phyloP scores from a whole-genome alignment of 37 sponge, comb jelly and placozoan species.

The Hexactinellida sp. region DNA sequence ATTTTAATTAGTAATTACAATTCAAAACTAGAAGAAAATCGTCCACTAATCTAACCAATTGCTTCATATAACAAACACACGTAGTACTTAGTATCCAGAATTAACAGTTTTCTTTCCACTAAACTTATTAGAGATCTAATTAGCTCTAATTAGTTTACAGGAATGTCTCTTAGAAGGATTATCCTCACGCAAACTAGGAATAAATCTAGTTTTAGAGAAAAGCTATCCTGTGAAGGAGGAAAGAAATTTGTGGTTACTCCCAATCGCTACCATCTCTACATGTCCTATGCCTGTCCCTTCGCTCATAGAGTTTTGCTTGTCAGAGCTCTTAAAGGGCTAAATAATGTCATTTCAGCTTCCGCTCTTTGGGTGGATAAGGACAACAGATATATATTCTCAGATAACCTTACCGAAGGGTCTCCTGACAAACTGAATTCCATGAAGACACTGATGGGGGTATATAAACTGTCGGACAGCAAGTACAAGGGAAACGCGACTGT shows the following conservation, averaged over 20 bases:
- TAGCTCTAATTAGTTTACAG: not conserved
- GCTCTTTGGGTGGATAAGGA: not conserved
- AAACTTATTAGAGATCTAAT: not conserved
- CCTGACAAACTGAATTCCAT: not conserved
- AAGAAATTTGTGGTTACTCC: not conserved
- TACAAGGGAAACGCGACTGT: not conserved
- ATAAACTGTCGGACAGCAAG: not conserved
- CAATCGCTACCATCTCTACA: slow-evolving; percentile 17
- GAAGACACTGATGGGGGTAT: not conserved
- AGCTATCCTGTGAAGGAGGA: not conserved
- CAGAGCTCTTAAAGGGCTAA: not conserved
- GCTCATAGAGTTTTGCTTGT: not conserved
- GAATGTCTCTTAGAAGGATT: not conserved
- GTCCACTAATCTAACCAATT: no score
- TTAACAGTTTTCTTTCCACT: not conserved
- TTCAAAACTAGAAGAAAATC: no score
- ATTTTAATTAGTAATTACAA: no score
- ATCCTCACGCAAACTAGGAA: not conserved
- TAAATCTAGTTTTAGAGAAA: not conserved
- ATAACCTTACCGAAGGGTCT: not conserved
- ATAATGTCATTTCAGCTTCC: not conserved
- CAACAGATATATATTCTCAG: not conserved
- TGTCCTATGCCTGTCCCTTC: slow-evolving; percentile 4
- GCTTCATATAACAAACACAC: no score
- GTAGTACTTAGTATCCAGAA: not conserved